Evolutionary conservation across 1,140 invertebrate species (phyloP).

Genomic region (Aphelenchoides avenae): DNA sequence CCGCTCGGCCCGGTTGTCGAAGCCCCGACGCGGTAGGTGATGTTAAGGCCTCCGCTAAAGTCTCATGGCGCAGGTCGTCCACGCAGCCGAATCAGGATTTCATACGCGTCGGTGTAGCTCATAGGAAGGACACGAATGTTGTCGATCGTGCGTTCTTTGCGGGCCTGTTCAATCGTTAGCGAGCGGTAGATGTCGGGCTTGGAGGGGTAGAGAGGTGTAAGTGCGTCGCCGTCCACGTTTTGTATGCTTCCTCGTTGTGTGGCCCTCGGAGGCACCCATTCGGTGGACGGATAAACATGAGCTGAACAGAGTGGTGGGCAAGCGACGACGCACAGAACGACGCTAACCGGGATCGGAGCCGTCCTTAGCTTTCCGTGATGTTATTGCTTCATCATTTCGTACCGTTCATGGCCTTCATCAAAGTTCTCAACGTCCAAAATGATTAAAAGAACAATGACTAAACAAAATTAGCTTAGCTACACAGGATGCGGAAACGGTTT

Average conservation of each 20-base stretch:
- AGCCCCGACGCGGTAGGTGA: slow-evolving; percentile 52
- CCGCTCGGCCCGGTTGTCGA: slow-evolving; percentile 11
- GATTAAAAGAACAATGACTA: too few relatives aligned
- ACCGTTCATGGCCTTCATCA: too few relatives aligned
- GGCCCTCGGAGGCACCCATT: slow-evolving; percentile 46
- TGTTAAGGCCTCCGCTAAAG: slow-evolving; percentile 58
- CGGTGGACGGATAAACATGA: slow-evolving; percentile 47
- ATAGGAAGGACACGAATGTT: slow-evolving; percentile 55
- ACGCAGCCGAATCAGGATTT: slow-evolving; percentile 42
- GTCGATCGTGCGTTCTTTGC: slow-evolving; percentile 35
- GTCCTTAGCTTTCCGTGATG: too few relatives aligned
- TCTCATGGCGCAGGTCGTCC: slow-evolving; percentile 35
- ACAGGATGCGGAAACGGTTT: too few relatives aligned
- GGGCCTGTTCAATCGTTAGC: slow-evolving; percentile 48
- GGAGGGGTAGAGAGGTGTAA: slow-evolving; percentile 53
- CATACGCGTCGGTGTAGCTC: slow-evolving; percentile 52
- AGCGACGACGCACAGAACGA: background rate
- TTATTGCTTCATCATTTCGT: too few relatives aligned
- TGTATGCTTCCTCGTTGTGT: slow-evolving; percentile 51
- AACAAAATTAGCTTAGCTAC: too few relatives aligned
- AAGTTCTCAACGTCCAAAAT: too few relatives aligned
- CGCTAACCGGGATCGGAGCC: slow-evolving; percentile 33
- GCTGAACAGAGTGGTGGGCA: background rate
- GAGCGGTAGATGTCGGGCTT: slow-evolving; percentile 38
- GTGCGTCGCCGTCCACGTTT: slow-evolving; percentile 48